phyloP scores from a whole-genome alignment of 2,113 vertebrate species.

The Oreochromis niloticus region DNA sequence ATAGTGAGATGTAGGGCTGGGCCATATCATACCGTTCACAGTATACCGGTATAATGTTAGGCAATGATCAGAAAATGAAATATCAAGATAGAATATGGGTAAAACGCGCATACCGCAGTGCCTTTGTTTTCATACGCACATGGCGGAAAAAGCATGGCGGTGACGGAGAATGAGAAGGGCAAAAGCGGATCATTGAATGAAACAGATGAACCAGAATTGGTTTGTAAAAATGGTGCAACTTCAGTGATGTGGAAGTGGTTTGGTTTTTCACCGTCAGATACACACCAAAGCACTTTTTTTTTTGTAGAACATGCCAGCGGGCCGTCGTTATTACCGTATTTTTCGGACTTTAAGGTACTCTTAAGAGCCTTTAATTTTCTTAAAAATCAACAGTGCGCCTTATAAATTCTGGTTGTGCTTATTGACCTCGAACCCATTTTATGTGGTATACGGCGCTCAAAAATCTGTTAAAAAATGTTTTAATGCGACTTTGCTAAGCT shows the following conservation, averaged over 20 bases:
- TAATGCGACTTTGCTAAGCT: not conserved
- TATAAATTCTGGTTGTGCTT: not conserved
- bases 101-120: not conserved
- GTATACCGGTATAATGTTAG: not conserved
- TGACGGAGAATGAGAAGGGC: not conserved
- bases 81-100: not conserved
- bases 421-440: not conserved
- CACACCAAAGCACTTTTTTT: not conserved
- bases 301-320: not conserved
- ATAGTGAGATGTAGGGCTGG: not conserved
- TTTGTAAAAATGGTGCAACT: not conserved
- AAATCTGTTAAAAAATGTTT: not conserved
- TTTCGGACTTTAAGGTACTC: not conserved
- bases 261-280: not conserved
- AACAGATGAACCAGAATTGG: too few relatives aligned
- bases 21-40: not conserved
- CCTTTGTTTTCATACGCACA: not conserved
- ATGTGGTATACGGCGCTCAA: not conserved
- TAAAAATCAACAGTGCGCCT: not conserved
- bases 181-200: not conserved
- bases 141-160: fast-evolving
- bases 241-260: not conserved
- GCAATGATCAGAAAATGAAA: not conserved
- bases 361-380: not conserved
- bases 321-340: not conserved